Conservation (phyloP, 2,888 invertebrate species). For the Tinea semifulvella region DNA sequence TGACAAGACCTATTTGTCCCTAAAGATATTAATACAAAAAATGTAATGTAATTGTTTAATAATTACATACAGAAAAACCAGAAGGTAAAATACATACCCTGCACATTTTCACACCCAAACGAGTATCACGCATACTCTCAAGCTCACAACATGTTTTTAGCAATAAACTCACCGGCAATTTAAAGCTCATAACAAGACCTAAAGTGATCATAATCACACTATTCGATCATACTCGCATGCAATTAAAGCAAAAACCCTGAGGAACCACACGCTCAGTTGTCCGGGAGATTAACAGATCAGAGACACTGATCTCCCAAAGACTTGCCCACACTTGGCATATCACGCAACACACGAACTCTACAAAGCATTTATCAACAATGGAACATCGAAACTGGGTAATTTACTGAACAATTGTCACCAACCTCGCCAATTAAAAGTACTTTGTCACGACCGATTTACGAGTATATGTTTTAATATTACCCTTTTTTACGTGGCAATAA, state of each 20-base stretch:
- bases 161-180: slow-evolving; percentile 5
- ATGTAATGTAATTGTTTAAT: too few species aligned
- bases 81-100: too few species aligned
- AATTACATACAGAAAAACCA: too few species aligned
- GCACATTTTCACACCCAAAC: too few species aligned
- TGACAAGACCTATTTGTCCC: too few species aligned
- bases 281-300: slow-evolving; percentile 5
- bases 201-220: slow-evolving; percentile 3
- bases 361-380: slow-evolving; percentile 25
- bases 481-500: not conserved
- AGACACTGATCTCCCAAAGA: slow-evolving; percentile 6
- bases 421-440: slow-evolving; percentile 21
- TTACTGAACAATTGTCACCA: slow-evolving; percentile 21
- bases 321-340: slow-evolving; percentile 35
- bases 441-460: slow-evolving; percentile 11
- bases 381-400: slow-evolving; percentile 25
- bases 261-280: not conserved
- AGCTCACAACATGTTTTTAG: not conserved
- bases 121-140: too few species aligned
- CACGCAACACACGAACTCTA: slow-evolving; percentile 41
- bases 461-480: not conserved
- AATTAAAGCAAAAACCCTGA: slow-evolving; percentile 6
- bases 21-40: too few species aligned
- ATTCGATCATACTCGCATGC: not conserved
- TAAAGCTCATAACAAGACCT: slow-evolving; percentile 6